Base-by-base conservation (phyloP, 1,140 invertebrate genomes). In the Drosophila trapezifrons region DNA sequence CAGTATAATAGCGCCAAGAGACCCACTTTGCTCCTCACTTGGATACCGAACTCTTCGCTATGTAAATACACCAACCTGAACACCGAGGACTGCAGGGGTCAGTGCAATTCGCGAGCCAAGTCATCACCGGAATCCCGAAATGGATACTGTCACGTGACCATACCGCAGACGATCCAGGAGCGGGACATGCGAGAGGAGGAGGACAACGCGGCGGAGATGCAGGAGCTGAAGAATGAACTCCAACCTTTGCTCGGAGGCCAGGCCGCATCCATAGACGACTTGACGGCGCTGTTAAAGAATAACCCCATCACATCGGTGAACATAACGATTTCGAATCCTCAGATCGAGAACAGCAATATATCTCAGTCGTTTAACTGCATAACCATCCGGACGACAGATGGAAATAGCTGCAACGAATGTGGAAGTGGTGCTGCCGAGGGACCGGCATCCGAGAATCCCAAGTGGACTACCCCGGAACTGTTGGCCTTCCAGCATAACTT, bases 11-110 rank as follows among this genome's bases (percentile, higher is more conserved):
- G 94, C 59, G 93, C 94, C 1, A 95, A 94, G 75, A 93, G 96
- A 47, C 96, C 97, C 1, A 98, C 97, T 0, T 91, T 98, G 1
- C 95, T 98, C 66, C 93, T 99, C 0, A 98, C 96, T 55, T 99
- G 98, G 98, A 98, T 98, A 77, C 98, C 98, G 0, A 98, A 98
- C 91, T 95, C 95, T 4, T 97, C 97, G 0, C 92, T 98, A n/a
- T 95, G 96, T 59, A 97, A 96, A 92, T 97, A 98, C 91, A 97
- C 97, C 2, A 95, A 94, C 5, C 95, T 56, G 87, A 51, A 20
- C 37, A 37, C 46, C 20, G 78, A 64, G 4, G 64, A 69, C 38
- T 66, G 51, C 35, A 32, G 46, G 18, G 65, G 43, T 12, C 52
- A 72, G 8, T 64, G 66, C 29, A 54, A 77, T 37, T 38, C 42